Base-by-base conservation (phyloP, 2,113 vertebrate genomes). In the Tichodroma muraria region DNA sequence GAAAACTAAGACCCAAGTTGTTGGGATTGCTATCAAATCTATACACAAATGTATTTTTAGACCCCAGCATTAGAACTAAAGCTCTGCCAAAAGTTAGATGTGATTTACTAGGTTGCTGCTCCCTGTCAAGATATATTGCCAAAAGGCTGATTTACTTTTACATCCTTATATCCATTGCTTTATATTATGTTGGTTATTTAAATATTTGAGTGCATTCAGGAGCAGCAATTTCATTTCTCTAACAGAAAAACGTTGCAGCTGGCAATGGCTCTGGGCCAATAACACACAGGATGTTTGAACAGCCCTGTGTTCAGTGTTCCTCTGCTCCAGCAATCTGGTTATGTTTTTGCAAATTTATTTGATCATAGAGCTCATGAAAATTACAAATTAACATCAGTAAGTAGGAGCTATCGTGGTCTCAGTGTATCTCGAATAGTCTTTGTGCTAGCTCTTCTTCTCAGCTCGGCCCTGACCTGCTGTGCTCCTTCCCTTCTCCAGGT, bases 311-410 rank as follows among this genome's bases (percentile, higher is more conserved):
- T 72, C 88, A 88, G 69, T 60, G 90, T 52, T 92, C 38, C 80
- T 93, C 80, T 95, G 92, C 56, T 83, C 57, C 73, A 94, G 94
- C 85, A 90, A 89, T 96, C 92, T 96, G 90, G 92, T 86, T 96
- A 66, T 90, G 86, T 96, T 96, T 94, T 93, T 57, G 60, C 66
- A 66, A 63, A 69, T 96, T 93, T 94, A 95, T 96, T 95, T 92
- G 92, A 88, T 95, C 89, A 90, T 31, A 60, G 56, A 0, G 0
- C 52, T 93, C 88, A 88, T 64, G 83, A 90, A 93, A 94, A 93
- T 87, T 28, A 75, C 61, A 93, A 89, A 95, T 94, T 64, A 92
- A 18, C 20, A 25, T 84, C 52, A 64, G 28, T 24, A 68, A 86
- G 77, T 12, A 93, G 86, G 49, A 84, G 37, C 33, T 78, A 54